Percentiles rank a stretch among this genome's conserved stretches.
These are phyloP conservation scores for Cheirogaleus medius DNA, from an alignment of 2,113 vertebrate genomes.

Conservation along the genomic window DNA sequence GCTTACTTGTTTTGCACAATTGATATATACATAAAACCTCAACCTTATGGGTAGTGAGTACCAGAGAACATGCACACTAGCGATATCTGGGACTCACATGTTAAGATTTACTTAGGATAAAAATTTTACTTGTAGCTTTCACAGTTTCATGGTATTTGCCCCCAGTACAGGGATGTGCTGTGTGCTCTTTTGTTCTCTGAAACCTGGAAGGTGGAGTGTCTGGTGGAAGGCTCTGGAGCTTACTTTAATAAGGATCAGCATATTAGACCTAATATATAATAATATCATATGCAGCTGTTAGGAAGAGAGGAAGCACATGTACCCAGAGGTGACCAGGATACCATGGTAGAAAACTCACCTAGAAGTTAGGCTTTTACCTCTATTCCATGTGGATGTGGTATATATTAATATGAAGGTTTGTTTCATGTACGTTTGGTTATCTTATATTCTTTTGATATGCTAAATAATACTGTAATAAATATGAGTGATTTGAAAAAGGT, in stretches of 20 bases:
- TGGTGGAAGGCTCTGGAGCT: not conserved
- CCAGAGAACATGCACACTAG: not conserved
- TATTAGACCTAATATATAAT: too few species aligned
- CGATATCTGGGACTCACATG: not conserved
- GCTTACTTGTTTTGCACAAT: not conserved
- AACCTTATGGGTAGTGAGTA: accelerated
- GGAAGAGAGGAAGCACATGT: not conserved
- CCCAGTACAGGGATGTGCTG: not conserved
- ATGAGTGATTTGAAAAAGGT: not conserved
- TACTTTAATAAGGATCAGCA: not conserved
- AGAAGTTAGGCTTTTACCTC: not conserved
- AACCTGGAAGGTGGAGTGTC: not conserved
- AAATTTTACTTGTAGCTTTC: not conserved
- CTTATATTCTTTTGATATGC: not conserved
- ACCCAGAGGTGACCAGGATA: not conserved
- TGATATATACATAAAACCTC: not conserved
- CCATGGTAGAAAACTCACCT: not conserved
- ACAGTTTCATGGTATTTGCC: not conserved
- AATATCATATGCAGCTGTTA: not conserved
- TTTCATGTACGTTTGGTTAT: not conserved
- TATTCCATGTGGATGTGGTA: not conserved
- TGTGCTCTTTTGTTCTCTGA: not conserved
- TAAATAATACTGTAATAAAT: not conserved
- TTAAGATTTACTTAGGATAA: not conserved
- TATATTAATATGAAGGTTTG: not conserved